phyloP scores from a whole-genome alignment of 2,113 vertebrate genomes.

The Struthidea cinerea region DNA sequence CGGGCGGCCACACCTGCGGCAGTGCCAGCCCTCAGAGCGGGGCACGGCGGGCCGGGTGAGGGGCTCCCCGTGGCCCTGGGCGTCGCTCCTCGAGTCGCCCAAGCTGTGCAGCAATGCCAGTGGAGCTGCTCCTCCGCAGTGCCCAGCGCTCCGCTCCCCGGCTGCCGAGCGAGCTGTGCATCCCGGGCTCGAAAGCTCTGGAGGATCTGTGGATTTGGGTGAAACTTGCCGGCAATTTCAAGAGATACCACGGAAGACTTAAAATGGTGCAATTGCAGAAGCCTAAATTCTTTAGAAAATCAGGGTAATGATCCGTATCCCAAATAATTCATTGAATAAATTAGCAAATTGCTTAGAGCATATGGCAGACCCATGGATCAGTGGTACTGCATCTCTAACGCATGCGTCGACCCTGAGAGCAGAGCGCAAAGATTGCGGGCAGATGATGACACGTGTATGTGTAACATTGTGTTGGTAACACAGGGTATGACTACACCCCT shows the following conservation, averaged over 20 bases:
- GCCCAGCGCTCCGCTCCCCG: not conserved
- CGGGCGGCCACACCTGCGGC: not conserved
- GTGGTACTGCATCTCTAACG: accelerated
- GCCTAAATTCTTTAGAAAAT: not conserved
- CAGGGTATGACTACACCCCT: not conserved
- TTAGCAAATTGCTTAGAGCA: not conserved
- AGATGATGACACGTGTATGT: accelerated
- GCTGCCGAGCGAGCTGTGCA: accelerated
- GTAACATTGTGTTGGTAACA: not conserved
- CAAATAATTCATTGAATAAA: not conserved
- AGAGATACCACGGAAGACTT: not conserved
- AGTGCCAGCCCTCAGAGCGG: accelerated
- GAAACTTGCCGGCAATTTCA: not conserved
- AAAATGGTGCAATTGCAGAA: accelerated
- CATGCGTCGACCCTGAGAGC: accelerated
- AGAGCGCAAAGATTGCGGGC: accelerated
- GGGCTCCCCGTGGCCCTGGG: accelerated
- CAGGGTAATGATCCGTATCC: not conserved
- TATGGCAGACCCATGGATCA: not conserved
- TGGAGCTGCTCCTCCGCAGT: not conserved
- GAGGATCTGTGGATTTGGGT: not conserved
- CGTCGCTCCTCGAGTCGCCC: accelerated
- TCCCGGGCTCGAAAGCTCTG: accelerated
- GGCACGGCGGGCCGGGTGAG: not conserved
- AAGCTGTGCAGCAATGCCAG: accelerated